phyloP scores from a whole-genome alignment of 2,888 invertebrate genomes.

The Lutraria lutraria region DNA sequence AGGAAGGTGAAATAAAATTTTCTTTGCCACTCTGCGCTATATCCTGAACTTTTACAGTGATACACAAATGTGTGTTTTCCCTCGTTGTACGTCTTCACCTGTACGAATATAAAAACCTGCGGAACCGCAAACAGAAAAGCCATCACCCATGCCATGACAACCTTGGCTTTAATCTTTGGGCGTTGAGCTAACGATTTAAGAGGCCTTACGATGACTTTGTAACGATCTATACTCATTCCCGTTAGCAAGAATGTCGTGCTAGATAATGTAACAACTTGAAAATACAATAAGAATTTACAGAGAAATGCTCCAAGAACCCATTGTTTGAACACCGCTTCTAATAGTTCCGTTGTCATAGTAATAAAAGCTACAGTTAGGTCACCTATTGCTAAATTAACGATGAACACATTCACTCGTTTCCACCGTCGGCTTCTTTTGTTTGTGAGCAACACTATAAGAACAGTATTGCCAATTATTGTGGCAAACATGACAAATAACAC shows the following conservation, averaged over 20 bases:
- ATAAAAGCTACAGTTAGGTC: conserved; percentile 87
- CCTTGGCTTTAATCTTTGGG: conserved; percentile 84
- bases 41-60: conserved; percentile 86
- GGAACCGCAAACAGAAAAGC: conserved; percentile 87
- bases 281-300: conserved; percentile 87
- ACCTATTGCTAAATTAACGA: conserved; percentile 87
- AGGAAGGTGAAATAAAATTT: conserved; percentile 87
- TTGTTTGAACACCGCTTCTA: conserved; percentile 87
- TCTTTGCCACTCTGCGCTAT: conserved; percentile 87
- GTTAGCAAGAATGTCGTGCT: conserved; percentile 87
- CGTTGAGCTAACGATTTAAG: conserved; percentile 83
- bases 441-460: conserved; percentile 84
- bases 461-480: conserved; percentile 86
- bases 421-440: conserved; percentile 81
- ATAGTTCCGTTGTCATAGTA: conserved; percentile 87
- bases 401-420: conserved; percentile 87
- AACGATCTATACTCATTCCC: conserved; percentile 87
- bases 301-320: conserved; percentile 87
- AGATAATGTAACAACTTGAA: conserved; percentile 86
- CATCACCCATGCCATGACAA: conserved; percentile 86
- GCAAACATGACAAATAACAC: conserved; percentile 83
- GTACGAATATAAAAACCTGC: conserved; percentile 87
- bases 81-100: conserved; percentile 79
- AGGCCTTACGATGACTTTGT: conserved; percentile 86
- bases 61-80: conserved; percentile 82